phyloP scores from a whole-genome alignment of 2,113 vertebrate species.

The Cebus imitator region DNA sequence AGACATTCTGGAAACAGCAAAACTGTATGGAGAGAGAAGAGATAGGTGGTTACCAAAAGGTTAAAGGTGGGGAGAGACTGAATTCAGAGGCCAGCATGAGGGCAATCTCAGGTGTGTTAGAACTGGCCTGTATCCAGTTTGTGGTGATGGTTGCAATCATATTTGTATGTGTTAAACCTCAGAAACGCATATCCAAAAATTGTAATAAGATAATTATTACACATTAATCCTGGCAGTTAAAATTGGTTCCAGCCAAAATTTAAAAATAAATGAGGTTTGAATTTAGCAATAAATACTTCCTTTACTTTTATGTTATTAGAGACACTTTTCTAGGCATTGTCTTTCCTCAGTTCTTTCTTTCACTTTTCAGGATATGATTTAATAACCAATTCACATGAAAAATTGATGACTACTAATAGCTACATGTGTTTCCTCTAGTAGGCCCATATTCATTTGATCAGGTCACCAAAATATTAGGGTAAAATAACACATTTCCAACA shows the following conservation, averaged over 20 bases:
- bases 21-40: not conserved
- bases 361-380: constrained; percentile 5
- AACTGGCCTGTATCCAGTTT: not conserved
- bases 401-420: not conserved
- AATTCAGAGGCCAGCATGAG: not conserved
- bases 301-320: not conserved
- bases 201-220: not conserved
- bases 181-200: not conserved
- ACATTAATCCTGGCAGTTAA: not conserved
- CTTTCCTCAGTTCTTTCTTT: not conserved
- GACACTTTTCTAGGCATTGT: not conserved
- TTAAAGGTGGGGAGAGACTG: not conserved
- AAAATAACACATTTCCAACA: not conserved
- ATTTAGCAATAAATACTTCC: not conserved
- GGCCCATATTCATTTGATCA: not conserved
- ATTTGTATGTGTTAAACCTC: not conserved
- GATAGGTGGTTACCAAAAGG: not conserved
- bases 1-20: not conserved
- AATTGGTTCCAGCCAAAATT: not conserved
- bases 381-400: not conserved
- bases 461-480: not conserved
- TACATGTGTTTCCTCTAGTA: not conserved
- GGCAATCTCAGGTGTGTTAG: not conserved
- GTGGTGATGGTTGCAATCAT: not conserved
- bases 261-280: not conserved